These are phyloP conservation scores for Dendroctonus valens DNA, from an alignment of 1,140 invertebrate species.

Conservation along the genomic window DNA sequence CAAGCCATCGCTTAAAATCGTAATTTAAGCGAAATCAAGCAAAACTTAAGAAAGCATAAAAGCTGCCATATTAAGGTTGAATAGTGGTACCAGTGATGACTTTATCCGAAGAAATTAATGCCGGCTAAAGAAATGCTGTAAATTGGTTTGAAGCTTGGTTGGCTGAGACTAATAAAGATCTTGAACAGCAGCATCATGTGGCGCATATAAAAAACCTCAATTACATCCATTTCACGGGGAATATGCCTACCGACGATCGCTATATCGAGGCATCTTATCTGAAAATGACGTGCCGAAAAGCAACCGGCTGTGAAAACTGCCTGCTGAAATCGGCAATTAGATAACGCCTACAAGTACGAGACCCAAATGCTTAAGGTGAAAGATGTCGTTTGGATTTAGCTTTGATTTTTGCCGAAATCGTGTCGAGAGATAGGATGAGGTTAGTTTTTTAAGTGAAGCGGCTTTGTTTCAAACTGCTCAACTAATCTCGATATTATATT, in stretches of 20 bases:
- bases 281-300: conserved; percentile 30
- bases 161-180: conserved; percentile 24
- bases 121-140: background rate
- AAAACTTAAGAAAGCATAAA: too few species aligned
- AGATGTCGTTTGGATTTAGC: conserved; percentile 32
- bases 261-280: conserved; percentile 16
- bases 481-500: too few species aligned
- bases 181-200: conserved; percentile 11
- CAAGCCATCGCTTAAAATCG: too few species aligned
- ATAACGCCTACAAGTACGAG: conserved; percentile 31
- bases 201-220: conserved; percentile 27
- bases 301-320: conserved; percentile 33
- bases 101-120: too few species aligned
- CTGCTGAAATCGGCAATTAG: conserved; percentile 33
- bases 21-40: too few species aligned
- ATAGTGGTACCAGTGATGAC: too few species aligned
- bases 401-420: conserved; percentile 34
- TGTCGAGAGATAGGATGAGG: conserved; percentile 11
- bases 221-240: conserved; percentile 21
- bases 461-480: too few species aligned
- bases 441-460: too few species aligned
- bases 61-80: too few species aligned
- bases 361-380: conserved; percentile 29
- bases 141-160: conserved; percentile 6
- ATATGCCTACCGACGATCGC: conserved; percentile 5